Evolutionary conservation across 1,140 invertebrate species (phyloP).

Genomic region (Drosophila orosa): DNA sequence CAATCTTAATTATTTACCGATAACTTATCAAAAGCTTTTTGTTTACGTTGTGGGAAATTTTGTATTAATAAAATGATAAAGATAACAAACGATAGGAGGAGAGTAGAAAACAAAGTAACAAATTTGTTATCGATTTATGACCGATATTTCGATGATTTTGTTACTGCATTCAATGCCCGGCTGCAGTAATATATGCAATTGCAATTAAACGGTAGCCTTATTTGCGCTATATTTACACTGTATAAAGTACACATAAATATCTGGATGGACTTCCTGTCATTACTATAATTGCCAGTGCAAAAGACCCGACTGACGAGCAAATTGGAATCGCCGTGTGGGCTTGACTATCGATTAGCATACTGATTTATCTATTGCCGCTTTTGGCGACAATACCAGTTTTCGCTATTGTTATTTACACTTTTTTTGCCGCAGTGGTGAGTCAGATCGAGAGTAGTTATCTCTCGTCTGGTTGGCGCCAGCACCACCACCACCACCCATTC

Average conservation of each 20-base stretch:
- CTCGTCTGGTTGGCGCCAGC: conserved; percentile 27
- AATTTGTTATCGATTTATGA: not conserved
- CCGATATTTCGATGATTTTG: not conserved
- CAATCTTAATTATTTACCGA: not conserved
- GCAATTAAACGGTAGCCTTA: not conserved
- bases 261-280: conserved; percentile 33
- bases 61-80: not conserved
- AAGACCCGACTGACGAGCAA: conserved; percentile 7
- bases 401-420: conserved; percentile 7
- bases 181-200: not conserved
- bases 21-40: not conserved
- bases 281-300: conserved; percentile 32
- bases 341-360: conserved; percentile 25
- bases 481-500: conserved; percentile 15
- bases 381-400: conserved; percentile 18
- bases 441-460: conserved; percentile 32
- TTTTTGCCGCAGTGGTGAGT: conserved; percentile 14
- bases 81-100: not conserved
- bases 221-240: not conserved
- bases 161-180: not conserved
- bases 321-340: conserved; percentile 15
- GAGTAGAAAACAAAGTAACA: no score
- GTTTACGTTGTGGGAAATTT: not conserved
- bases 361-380: conserved; percentile 35
- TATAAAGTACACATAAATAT: not conserved